phyloP scores from a whole-genome alignment of 2,888 invertebrate genomes.

The Osmoderma eremita region DNA sequence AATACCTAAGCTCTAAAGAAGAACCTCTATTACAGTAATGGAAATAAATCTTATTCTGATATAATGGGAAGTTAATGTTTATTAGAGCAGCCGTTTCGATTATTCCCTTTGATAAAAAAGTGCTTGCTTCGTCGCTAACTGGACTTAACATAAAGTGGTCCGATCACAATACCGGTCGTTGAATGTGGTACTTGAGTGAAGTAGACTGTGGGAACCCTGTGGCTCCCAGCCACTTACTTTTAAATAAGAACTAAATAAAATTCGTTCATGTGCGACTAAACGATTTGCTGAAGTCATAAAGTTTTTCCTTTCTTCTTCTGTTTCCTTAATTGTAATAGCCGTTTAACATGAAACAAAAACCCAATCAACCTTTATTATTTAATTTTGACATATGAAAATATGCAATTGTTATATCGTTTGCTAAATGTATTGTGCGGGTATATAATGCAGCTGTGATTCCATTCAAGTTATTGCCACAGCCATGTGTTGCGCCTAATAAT shows the following conservation, averaged over 20 bases:
- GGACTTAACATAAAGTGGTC: conserved; percentile 42
- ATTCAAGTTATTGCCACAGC: no score
- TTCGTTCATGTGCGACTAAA: conserved; percentile 41
- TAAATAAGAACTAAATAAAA: conserved; percentile 45
- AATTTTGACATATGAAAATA: conserved; percentile 16
- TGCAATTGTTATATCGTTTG: not conserved
- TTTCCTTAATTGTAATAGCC: conserved; percentile 17
- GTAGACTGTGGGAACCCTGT: conserved; percentile 57
- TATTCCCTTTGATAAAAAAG: conserved; percentile 36
- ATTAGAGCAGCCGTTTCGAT: conserved; percentile 18
- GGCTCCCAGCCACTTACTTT: conserved; percentile 54
- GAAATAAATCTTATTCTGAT: not conserved
- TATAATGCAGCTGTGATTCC: no score
- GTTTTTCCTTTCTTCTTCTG: conserved; percentile 11
- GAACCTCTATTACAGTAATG: not conserved
- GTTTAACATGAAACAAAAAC: conserved; percentile 28
- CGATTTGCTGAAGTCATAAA: conserved; percentile 43
- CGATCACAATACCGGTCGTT: conserved; percentile 49
- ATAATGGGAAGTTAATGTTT: conserved; percentile 23
- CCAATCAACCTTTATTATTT: conserved; percentile 22
- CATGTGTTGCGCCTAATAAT: no score
- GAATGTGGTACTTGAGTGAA: conserved; percentile 56
- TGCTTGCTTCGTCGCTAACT: conserved; percentile 42
- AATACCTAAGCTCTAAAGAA: not conserved
- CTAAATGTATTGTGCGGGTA: no score